Conservation (phyloP, 2,888 invertebrate species). For the Eupithecia tripunctaria region DNA sequence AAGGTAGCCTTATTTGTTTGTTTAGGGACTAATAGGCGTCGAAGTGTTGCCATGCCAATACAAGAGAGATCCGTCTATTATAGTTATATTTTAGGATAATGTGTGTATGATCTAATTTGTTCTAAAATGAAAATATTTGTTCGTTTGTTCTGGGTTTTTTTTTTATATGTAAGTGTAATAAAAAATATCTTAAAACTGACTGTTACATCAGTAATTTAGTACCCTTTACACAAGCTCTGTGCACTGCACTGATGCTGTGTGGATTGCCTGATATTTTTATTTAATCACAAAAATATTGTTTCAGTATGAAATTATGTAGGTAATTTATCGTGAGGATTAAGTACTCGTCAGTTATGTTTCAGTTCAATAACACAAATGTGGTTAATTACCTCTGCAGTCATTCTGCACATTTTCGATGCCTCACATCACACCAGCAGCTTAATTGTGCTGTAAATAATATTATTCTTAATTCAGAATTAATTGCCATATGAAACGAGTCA, state of each 20-base stretch:
- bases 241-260: too few species aligned
- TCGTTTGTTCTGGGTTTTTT: too few species aligned
- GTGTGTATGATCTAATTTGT: too few species aligned
- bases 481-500: neutral
- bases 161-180: too few species aligned
- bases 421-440: neutral
- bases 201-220: too few species aligned
- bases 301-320: neutral
- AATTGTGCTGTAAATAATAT: neutral
- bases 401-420: neutral
- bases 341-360: neutral
- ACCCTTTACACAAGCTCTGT: too few species aligned
- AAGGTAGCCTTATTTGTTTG: neutral
- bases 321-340: neutral
- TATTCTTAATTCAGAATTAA: slow-evolving; percentile 1
- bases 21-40: neutral
- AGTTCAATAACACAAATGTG: neutral
- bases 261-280: neutral
- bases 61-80: neutral
- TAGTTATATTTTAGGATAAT: neutral
- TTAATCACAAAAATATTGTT: neutral
- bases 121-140: too few species aligned
- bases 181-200: too few species aligned
- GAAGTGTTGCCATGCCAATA: neutral
- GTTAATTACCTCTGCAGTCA: slow-evolving; percentile 2